These are phyloP conservation scores for Hypselothyrea guttata DNA, from an alignment of 2,888 invertebrate species.

Conservation along the genomic window DNA sequence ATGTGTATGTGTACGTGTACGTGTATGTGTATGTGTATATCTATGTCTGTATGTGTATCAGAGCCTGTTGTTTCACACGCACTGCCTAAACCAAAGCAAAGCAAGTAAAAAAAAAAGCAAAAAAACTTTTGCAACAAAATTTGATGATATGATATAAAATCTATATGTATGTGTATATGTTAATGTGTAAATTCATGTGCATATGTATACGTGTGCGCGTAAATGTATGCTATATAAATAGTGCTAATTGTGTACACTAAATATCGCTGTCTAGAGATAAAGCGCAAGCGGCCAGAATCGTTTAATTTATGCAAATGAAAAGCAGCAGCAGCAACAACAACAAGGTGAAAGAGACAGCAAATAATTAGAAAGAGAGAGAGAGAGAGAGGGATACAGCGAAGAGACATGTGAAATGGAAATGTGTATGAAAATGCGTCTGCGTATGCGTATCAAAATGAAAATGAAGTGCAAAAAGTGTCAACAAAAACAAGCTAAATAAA, in stretches of 20 bases:
- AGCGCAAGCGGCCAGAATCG: slow-evolving; percentile 4
- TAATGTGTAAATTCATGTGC: slow-evolving; percentile 25
- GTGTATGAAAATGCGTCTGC: slow-evolving; percentile 22
- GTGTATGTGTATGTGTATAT: slow-evolving; percentile 17
- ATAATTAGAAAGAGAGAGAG: slow-evolving; percentile 20
- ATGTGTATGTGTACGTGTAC: slow-evolving; percentile 17
- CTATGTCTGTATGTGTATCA: slow-evolving; percentile 25
- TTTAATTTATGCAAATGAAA: slow-evolving; percentile 66
- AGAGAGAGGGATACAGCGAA: slow-evolving; percentile 5
- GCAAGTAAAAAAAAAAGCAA: no score
- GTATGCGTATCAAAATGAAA: slow-evolving; percentile 35
- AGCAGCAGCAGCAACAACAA: slow-evolving; percentile 24
- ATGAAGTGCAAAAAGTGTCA: slow-evolving; percentile 71
- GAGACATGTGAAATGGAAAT: slow-evolving; percentile 30
- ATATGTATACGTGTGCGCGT: slow-evolving; percentile 17
- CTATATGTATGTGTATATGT: not conserved
- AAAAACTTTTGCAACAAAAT: slow-evolving; percentile 1
- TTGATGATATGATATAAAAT: slow-evolving; percentile 4
- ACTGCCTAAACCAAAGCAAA: slow-evolving; percentile 23
- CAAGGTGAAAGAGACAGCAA: slow-evolving; percentile 10
- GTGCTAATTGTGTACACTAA: slow-evolving; percentile 29
- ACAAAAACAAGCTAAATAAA: slow-evolving; percentile 24
- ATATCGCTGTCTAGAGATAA: slow-evolving; percentile 8
- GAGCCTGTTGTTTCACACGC: slow-evolving; percentile 48
- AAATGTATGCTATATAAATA: slow-evolving; percentile 20